phyloP scores from a whole-genome alignment of 2,113 vertebrate species.

The Psilopogon haemacephalus region DNA sequence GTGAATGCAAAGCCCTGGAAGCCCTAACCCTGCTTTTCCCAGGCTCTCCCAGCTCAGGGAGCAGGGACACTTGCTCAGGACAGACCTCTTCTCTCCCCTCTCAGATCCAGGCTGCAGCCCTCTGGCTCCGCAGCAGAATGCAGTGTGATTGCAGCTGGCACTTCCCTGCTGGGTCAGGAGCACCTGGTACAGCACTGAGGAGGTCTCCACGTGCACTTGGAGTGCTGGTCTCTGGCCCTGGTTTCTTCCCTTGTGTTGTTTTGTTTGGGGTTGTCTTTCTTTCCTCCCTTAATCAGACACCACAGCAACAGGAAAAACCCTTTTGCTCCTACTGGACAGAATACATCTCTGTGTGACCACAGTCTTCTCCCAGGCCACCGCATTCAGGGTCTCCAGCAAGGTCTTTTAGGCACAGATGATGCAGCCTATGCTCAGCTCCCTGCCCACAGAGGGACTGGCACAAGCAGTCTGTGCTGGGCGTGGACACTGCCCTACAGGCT shows the following conservation, averaged over 20 bases:
- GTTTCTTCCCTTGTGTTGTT: background rate
- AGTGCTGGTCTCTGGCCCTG: background rate
- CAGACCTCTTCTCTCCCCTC: background rate
- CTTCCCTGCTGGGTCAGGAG: background rate
- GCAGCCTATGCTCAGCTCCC: background rate
- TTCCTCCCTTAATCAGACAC: background rate
- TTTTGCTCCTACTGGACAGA: background rate
- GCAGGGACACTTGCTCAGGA: too few relatives aligned
- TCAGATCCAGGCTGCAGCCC: background rate
- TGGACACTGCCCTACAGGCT: background rate
- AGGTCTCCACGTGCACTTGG: background rate
- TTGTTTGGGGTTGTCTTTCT: background rate
- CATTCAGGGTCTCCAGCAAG: background rate
- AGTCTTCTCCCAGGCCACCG: background rate
- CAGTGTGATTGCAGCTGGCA: background rate
- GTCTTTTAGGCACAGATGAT: background rate
- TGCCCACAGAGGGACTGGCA: background rate
- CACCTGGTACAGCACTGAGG: background rate
- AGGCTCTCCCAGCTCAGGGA: too few relatives aligned
- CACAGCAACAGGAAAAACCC: background rate
- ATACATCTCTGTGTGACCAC: rapidly evolving
- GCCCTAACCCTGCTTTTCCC: too few relatives aligned
- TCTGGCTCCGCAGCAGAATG: background rate
- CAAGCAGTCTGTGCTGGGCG: background rate
- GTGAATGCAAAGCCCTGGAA: too few relatives aligned